These are phyloP conservation scores for Zapornia atra DNA, from an alignment of 2,113 vertebrate species.

Conservation along the genomic window DNA sequence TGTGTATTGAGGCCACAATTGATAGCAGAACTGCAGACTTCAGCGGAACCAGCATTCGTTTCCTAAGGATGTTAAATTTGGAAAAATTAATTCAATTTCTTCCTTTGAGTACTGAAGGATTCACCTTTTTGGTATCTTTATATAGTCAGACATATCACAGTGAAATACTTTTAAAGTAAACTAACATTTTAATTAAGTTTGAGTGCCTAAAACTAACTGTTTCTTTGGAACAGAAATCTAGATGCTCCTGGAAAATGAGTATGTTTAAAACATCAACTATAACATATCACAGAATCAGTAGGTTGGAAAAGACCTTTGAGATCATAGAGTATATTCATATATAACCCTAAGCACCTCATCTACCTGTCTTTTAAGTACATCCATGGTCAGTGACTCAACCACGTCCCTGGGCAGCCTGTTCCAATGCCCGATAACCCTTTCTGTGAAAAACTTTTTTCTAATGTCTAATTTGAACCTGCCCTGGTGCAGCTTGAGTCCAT, in stretches of 20 bases:
- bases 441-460: too few species aligned
- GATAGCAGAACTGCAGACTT: not conserved
- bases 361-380: too few species aligned
- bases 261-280: not conserved
- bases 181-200: not conserved
- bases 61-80: not conserved
- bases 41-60: not conserved
- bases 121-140: not conserved
- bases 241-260: not conserved
- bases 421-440: too few species aligned
- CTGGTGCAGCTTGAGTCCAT: too few species aligned
- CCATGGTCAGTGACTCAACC: too few species aligned
- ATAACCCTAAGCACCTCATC: too few species aligned
- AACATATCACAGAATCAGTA: not conserved
- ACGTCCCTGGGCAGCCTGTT: too few species aligned
- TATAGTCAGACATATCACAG: not conserved
- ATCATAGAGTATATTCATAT: too few species aligned
- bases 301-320: too few species aligned
- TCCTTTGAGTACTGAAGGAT: not conserved
- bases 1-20: not conserved
- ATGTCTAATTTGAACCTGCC: too few species aligned
- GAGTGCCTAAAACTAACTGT: not conserved
- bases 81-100: not conserved
- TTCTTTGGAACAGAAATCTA: not conserved
- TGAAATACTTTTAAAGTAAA: not conserved